Evolutionary conservation across 1,140 invertebrate species (phyloP).

Genomic region (Drosophila watanabei): DNA sequence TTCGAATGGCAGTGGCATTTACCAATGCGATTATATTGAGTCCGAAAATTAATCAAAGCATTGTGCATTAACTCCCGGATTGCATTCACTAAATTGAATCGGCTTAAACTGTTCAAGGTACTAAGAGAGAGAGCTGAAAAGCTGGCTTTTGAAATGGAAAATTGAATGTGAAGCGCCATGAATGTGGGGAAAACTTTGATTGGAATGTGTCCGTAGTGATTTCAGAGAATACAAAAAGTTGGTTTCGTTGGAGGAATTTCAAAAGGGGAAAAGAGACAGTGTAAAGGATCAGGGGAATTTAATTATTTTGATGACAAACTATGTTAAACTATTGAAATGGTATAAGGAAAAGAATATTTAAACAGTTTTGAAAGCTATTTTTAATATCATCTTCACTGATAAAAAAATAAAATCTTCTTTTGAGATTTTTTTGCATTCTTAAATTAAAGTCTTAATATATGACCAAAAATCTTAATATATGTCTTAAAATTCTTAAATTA

Average conservation of each 20-base stretch:
- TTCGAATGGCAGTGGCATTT: constrained; percentile 23
- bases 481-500: too few species aligned
- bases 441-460: too few species aligned
- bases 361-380: background rate
- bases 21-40: constrained; percentile 35
- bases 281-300: background rate
- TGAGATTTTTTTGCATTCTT: too few species aligned
- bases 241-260: background rate
- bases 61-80: constrained; percentile 41
- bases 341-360: background rate
- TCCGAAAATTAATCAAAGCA: constrained; percentile 50
- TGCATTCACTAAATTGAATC: constrained; percentile 53
- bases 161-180: constrained; percentile 17
- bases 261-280: background rate
- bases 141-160: constrained; percentile 21
- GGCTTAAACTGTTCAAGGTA: constrained; percentile 32
- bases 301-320: background rate
- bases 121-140: background rate
- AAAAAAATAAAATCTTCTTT: too few species aligned
- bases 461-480: too few species aligned
- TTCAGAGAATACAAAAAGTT: background rate
- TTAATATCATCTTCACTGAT: too few species aligned
- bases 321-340: background rate
- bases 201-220: background rate
- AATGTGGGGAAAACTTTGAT: constrained; percentile 11